Evolutionary conservation across 2,113 vertebrate species (phyloP).

Genomic region (Beaufortia kweichowensis): DNA sequence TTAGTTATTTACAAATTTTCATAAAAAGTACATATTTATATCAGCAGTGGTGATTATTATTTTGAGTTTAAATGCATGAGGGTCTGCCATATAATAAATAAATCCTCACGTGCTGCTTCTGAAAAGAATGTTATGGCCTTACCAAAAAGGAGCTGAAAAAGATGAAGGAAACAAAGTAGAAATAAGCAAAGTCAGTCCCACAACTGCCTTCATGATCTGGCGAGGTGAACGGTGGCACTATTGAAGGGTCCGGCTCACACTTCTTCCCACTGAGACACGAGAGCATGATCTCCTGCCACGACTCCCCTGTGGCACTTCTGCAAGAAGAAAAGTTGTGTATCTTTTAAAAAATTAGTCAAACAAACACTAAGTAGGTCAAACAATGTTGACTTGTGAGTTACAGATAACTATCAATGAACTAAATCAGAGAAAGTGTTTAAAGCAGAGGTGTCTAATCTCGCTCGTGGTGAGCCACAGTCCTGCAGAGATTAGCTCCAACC

Average conservation of each 20-base stretch:
- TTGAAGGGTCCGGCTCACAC: slow-evolving; percentile 86
- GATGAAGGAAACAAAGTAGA: slow-evolving; percentile 99
- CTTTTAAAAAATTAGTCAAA: not conserved
- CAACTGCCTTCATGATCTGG: slow-evolving; percentile 81
- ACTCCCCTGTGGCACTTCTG: slow-evolving; percentile 97
- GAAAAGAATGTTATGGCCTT: slow-evolving; percentile 49
- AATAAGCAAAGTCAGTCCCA: slow-evolving; percentile 94
- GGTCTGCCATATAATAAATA: not conserved
- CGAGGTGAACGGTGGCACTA: slow-evolving; percentile 70
- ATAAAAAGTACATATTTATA: too few species aligned
- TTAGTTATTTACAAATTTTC: too few species aligned
- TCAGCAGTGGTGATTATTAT: too few species aligned
- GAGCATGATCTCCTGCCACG: slow-evolving; percentile 99
- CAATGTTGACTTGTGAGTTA: too few species aligned
- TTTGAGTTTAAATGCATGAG: too few species aligned
- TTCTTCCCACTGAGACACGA: slow-evolving; percentile 90
- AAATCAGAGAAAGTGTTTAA: too few species aligned
- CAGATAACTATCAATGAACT: too few species aligned
- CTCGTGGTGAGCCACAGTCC: too few species aligned
- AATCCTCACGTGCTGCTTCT: not conserved
- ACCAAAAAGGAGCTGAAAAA: slow-evolving; percentile 99
- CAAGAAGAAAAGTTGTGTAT: slow-evolving; percentile 1
- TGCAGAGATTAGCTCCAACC: too few species aligned
- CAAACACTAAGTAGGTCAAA: too few species aligned
- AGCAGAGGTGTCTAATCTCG: too few species aligned